phyloP scores from a whole-genome alignment of 2,797 vertebrate genomes.

The Hoplostethus mediterraneus region DNA sequence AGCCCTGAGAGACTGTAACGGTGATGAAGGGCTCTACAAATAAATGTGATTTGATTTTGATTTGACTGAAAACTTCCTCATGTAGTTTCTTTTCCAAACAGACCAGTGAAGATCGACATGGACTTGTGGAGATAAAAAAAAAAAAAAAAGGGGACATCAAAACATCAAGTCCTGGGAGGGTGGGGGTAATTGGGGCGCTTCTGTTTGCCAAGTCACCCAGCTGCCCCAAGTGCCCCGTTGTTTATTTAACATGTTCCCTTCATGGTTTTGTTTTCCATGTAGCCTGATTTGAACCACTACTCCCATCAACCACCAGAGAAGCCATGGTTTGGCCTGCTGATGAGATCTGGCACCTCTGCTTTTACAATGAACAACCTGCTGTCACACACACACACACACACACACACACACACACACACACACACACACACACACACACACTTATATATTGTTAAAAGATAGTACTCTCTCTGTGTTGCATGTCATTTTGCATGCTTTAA shows the following conservation, averaged over 20 bases:
- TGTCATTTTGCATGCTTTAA: not conserved
- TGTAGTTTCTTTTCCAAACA: not conserved
- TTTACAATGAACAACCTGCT: not conserved
- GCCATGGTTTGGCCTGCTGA: not conserved
- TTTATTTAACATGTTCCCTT: not conserved
- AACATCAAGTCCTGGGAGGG: not conserved
- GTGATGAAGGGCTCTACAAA: too few relatives aligned
- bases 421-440: not conserved
- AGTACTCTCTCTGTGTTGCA: not conserved
- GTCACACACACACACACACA: not conserved
- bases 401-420: not conserved
- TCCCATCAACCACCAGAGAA: not conserved
- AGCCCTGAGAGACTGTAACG: too few relatives aligned
- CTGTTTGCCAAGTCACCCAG: not conserved
- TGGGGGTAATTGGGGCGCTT: too few relatives aligned
- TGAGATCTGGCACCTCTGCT: not conserved
- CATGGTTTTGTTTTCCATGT: not conserved
- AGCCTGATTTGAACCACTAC: not conserved
- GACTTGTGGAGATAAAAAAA: conserved; percentile 4
- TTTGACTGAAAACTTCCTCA: not conserved
- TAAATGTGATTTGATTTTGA: too few relatives aligned
- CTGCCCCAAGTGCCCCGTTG: not conserved
- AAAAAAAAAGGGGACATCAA: not conserved
- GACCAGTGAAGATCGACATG: not conserved
- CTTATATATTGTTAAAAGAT: not conserved